Base-by-base conservation (phyloP, 2,888 invertebrate species). In the Lepidonotus clava region DNA sequence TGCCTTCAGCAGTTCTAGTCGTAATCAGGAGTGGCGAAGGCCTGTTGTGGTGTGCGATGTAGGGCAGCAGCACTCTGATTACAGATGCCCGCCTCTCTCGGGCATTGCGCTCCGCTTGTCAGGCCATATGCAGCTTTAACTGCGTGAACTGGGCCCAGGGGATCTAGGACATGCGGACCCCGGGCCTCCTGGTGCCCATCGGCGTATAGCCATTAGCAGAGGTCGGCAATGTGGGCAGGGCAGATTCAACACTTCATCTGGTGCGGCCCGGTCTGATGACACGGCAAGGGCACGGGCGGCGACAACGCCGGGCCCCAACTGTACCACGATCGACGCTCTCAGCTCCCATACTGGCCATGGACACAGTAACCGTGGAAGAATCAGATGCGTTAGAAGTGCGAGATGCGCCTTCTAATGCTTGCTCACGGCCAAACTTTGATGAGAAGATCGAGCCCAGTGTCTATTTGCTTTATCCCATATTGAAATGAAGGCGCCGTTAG, bases 391-490 rank as follows among this genome's bases (percentile, higher is more conserved):
- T n/a, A n/a, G n/a, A n/a, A n/a, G n/a, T n/a, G n/a, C n/a, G n/a
- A n/a, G 28, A 32, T 24, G 18, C 28, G 61, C 24, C 28, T 61
- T 61, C 24, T 61, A 61, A 61, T 61, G 61, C 28, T 32, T 32
- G 24, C 61, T 32, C 61, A 61, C n/a, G 61, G 28, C 11, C 24
- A 28, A 24, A 18, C 28, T 61, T 24, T 32, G 28, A 28, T 24
- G 61, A 28, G 8, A 11, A 32, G 28, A 61, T 11, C 28, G 38
- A 5, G 36, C n/a, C 38, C 71, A 36, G 34, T 0, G 38, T 36
- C 71, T 71, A 38, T 34, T 34, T 71, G 38, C 71, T 34, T 71
- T 71, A 2, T 34, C 36, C 71, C 71, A 71, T 71, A 71, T 71
- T 38, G 71, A 71, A 36, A 71, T 71, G 36, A 24, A 34, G n/a